Evolutionary conservation across 1,140 invertebrate species (phyloP), one percentile per base, ranked within the genome.

Genomic region (Phymorhynchus buccinoides): DNA sequence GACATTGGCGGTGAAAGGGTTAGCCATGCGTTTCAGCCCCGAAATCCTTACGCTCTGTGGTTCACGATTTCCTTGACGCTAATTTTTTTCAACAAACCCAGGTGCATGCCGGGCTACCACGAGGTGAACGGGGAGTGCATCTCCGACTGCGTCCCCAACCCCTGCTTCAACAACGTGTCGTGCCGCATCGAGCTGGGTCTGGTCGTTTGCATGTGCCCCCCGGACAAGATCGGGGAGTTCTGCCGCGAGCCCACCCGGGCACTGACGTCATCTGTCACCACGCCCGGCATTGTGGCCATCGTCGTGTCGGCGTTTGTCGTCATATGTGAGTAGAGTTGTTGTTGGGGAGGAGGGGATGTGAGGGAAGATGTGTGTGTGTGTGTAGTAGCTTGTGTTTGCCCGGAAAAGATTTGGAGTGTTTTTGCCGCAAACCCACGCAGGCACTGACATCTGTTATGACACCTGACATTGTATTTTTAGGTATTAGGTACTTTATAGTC

Each of bases 191-290:
- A 89, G 4, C 79, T 75, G 18, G 82, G 80, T 0, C 27, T 88
- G 30, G 88, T 88, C 18, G 88, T 83, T 30, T 92, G 91, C 85
- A 44, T 82, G 14, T 92, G 98, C 92, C 96, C 96, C 4, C 96
- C 96, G 85, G 97, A 97, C 71, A 99, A 97, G 94, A 97, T 96
- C 95, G 98, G 98, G 80, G 96, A 97, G 90, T 97, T 98, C 93
- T 99, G 98, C 94, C 56, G 86, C n/a, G 81, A 87, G n/a, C 81
- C 81, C 12, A 85, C 86, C 48, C 56, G 84, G 79, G 85, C 88
- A 9, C 84, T 87, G 12, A 85, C 87, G 30, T 90, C 89, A 14
- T 89, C 88, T 18, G 84, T 94, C n/a, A 91, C 88, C 18, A 89
- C 89, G 30, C 90, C 89, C 6, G 92, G 90, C 68, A 88, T 94